phyloP scores from a whole-genome alignment of 2,888 invertebrate species.

The Timema cristinae region DNA sequence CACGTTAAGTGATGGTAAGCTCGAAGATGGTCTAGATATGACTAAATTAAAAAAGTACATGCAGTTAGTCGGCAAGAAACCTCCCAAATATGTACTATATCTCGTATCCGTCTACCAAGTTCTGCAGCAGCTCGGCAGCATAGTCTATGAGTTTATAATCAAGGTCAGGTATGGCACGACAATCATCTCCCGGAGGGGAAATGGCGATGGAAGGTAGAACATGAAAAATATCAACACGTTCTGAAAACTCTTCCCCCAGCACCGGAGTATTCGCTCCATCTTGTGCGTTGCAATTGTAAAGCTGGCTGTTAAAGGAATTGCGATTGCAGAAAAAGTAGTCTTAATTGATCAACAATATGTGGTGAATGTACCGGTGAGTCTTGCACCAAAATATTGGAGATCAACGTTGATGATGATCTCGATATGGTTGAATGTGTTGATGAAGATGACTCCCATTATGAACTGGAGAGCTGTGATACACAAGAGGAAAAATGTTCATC shows the following conservation, averaged over 20 bases:
- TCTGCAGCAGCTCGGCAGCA: slow-evolving; percentile 12
- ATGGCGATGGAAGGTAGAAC: not conserved
- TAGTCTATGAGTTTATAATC: slow-evolving; percentile 4
- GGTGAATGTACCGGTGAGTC: not conserved
- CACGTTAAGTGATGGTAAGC: not conserved
- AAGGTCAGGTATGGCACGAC: not conserved
- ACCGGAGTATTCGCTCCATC: slow-evolving; percentile 11
- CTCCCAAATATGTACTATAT: not conserved
- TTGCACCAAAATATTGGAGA: slow-evolving; percentile 4
- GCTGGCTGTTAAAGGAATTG: slow-evolving; percentile 9
- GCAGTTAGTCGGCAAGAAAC: not conserved
- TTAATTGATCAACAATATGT: slow-evolving; percentile 3
- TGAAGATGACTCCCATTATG: slow-evolving; percentile 9
- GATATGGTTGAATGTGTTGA: not conserved
- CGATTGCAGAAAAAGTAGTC: slow-evolving; percentile 3
- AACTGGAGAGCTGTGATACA: slow-evolving; percentile 10
- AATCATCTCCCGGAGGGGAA: not conserved
- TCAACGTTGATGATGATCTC: not conserved
- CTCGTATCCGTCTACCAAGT: slow-evolving; percentile 3
- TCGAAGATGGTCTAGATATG: not conserved
- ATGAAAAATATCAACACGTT: not conserved
- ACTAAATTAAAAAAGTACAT: slow-evolving; percentile 9
- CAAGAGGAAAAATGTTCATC: not conserved
- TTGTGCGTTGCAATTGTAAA: slow-evolving; percentile 8
- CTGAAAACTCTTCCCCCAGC: not conserved